These are phyloP conservation scores for Hipparchia semele DNA, from an alignment of 2,888 invertebrate genomes.

Conservation along the genomic window DNA sequence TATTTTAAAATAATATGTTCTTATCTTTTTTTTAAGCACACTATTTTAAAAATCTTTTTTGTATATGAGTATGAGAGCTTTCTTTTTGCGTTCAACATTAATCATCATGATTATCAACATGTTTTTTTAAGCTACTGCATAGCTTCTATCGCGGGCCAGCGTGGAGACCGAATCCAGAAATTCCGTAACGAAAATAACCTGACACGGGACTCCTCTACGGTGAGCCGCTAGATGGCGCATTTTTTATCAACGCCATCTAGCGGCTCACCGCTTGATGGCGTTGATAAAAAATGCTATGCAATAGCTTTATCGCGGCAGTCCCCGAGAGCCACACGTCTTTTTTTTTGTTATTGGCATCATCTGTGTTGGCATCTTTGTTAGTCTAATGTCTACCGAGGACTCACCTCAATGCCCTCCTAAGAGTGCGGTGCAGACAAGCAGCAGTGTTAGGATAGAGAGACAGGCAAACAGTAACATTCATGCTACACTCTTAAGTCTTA, in stretches of 20 bases:
- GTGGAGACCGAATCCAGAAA: too few species aligned
- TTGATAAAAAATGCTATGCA: too few species aligned
- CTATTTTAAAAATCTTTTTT: neutral
- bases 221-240: too few species aligned
- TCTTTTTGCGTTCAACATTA: neutral
- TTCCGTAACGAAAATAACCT: too few species aligned
- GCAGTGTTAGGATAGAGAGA: slow-evolving; percentile 73
- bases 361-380: slow-evolving; percentile 39
- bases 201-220: too few species aligned
- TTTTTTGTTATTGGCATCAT: neutral
- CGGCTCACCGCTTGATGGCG: too few species aligned
- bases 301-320: too few species aligned
- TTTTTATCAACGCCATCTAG: too few species aligned
- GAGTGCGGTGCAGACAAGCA: slow-evolving; percentile 74
- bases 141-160: too few species aligned
- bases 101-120: neutral
- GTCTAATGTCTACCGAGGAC: slow-evolving; percentile 51
- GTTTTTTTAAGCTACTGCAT: too few species aligned
- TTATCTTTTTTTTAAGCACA: too few species aligned
- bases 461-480: slow-evolving; percentile 66
- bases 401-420: slow-evolving; percentile 81
- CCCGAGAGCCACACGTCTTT: neutral
- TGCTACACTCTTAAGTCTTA: slow-evolving; percentile 49
- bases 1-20: too few species aligned
- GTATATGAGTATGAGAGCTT: neutral